Percentiles rank a stretch among this genome's conserved stretches.
phyloP scores from a whole-genome alignment of 2,888 invertebrate genomes.

The Acanthococcus lagerstroemiae region DNA sequence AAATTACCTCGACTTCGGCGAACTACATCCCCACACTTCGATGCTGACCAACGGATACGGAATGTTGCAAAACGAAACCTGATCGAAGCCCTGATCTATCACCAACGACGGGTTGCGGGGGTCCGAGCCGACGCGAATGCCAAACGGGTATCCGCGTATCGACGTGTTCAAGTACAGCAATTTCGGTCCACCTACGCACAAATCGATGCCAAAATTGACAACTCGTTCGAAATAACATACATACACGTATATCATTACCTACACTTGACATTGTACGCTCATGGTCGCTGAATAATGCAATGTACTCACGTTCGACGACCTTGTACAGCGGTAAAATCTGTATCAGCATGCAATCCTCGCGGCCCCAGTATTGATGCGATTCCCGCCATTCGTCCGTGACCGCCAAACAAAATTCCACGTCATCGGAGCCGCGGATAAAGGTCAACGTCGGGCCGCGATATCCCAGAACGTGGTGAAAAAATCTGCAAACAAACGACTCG shows the following conservation, averaged over 20 bases:
- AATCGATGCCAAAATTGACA: background rate
- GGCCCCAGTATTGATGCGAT: constrained; percentile 73
- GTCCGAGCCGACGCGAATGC: constrained; percentile 70
- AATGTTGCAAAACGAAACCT: constrained; percentile 41
- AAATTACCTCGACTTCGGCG: constrained; percentile 43
- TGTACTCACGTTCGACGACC: constrained; percentile 44
- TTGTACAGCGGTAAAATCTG: constrained; percentile 48
- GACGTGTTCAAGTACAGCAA: constrained; percentile 73
- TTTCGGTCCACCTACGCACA: constrained; percentile 50
- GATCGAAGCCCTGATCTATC: constrained; percentile 65
- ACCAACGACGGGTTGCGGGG: constrained; percentile 63
- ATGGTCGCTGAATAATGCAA: too few relatives aligned
- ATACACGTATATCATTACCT: background rate
- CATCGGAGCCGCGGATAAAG: constrained; percentile 48
- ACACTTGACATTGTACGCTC: too few relatives aligned
- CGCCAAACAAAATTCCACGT: constrained; percentile 64
- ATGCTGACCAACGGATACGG: constrained; percentile 45
- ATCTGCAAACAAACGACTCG: too few relatives aligned
- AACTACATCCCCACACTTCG: constrained; percentile 80
- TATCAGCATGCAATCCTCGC: constrained; percentile 55
- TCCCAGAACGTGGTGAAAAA: constrained; percentile 73
- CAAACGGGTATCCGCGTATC: constrained; percentile 74
- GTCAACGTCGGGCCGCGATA: constrained; percentile 55
- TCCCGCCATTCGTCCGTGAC: constrained; percentile 76
- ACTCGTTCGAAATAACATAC: too few relatives aligned